Conservation (phyloP, 2,797 vertebrate genomes). For the Hydrophis major region DNA sequence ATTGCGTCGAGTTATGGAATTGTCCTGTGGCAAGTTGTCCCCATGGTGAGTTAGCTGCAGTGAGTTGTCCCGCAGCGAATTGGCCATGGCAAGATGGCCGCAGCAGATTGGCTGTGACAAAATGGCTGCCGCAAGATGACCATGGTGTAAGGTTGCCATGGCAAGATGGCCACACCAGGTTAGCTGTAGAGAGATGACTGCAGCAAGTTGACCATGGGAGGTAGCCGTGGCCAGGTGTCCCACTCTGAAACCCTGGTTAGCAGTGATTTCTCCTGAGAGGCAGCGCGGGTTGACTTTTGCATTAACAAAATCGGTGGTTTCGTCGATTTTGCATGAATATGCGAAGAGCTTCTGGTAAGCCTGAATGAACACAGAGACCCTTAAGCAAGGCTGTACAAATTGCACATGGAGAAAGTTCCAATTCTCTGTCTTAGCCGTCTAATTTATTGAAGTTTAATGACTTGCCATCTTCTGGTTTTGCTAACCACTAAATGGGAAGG, state of each 20-base stretch:
- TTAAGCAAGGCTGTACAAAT: neutral
- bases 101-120: too few relatives aligned
- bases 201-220: too few relatives aligned
- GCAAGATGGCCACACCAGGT: too few relatives aligned
- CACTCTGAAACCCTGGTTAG: neutral
- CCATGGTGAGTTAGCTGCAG: too few relatives aligned
- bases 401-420: neutral
- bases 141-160: too few relatives aligned
- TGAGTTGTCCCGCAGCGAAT: too few relatives aligned
- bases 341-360: neutral
- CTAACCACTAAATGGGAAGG: neutral
- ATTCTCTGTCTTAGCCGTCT: neutral
- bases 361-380: neutral
- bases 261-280: neutral
- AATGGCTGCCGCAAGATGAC: too few relatives aligned
- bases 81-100: too few relatives aligned
- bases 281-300: neutral
- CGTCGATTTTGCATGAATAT: neutral
- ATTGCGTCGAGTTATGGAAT: too few relatives aligned
- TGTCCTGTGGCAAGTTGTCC: too few relatives aligned
- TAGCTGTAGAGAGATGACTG: too few relatives aligned
- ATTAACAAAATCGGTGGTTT: neutral
- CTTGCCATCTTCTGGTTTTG: neutral
- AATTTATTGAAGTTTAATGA: neutral
- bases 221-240: too few relatives aligned